Base-by-base conservation (phyloP, 92 coral and sea anemone genomes). In the Actinostola sp. region DNA sequence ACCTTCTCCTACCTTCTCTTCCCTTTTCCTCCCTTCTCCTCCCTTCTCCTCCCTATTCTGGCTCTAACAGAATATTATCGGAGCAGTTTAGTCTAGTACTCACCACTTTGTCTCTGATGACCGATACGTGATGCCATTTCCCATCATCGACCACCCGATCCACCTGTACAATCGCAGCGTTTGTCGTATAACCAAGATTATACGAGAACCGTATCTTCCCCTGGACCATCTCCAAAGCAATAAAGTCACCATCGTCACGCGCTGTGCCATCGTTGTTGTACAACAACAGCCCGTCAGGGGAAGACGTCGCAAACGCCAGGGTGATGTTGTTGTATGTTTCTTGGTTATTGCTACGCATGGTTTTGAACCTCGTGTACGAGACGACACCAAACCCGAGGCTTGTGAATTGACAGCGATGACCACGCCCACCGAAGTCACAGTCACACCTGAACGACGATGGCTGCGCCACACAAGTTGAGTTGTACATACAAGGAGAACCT, bases 341-440 rank as follows among this genome's bases (percentile, higher is more conserved):
- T 43, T 76, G 87, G n/a, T 86, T 83, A 16, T 63, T 70, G 54
- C 95, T 86, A 19, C 62, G 78, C 54, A 88, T 69, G 20, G 92
- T 95, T 0, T 94, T 86, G 64, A 95, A 82, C 46, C 61, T 72
- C 72, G 92, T 82, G 85, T 85, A 91, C 0, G 97, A 88, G 67
- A 84, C 87, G 17, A 76, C 79, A 45, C 81, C 75, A 83, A 95
- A 95, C 30, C 99, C 99, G 57, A 95, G 62, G 55, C 99, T 88
- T 4, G 97, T 56, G 67, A 82, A 57, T 66, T 83, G 93, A 36
- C 99, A 95, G 44, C 63, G 80, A 17, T 73, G 63, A 4, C 92
- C 94, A 39, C 90, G 83, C 14, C 86, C 92, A 23, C 96, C 96
- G 61, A 78, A 89, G 66, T 89, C 96, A 62, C 99, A 95, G 9